These are phyloP conservation scores for Athalia rosae DNA, from an alignment of 2,888 invertebrate species.

Conservation along the genomic window DNA sequence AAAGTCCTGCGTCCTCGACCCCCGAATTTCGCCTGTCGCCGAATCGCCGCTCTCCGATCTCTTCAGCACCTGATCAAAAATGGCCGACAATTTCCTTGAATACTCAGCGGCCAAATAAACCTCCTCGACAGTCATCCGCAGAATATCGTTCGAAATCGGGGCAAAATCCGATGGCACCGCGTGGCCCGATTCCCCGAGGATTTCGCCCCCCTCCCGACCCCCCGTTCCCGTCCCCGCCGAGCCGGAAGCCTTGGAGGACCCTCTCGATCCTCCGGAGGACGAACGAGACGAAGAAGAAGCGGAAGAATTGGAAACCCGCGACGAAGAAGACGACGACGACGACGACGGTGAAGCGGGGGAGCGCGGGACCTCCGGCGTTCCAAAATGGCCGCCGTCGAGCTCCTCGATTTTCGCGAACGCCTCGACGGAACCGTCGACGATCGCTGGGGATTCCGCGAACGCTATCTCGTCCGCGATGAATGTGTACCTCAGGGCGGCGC, in stretches of 20 bases:
- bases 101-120: slow-evolving; percentile 39
- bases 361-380: neutral
- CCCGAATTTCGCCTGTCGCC: neutral
- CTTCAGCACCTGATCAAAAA: slow-evolving; percentile 34
- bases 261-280: neutral
- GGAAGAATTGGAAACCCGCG: neutral
- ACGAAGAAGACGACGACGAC: neutral
- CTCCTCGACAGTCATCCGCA: slow-evolving; percentile 42
- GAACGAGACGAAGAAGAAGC: slow-evolving; percentile 11
- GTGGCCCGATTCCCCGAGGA: neutral
- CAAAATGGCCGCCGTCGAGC: neutral
- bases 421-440: neutral
- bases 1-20: neutral
- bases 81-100: slow-evolving; percentile 41
- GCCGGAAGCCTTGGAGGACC: neutral
- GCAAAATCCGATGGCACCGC: neutral
- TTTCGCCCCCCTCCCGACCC: neutral
- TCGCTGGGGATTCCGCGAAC: slow-evolving; percentile 12
- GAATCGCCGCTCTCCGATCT: slow-evolving; percentile 13
- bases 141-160: neutral
- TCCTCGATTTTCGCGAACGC: neutral
- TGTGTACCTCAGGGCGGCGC: slow-evolving; percentile 1
- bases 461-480: slow-evolving; percentile 38
- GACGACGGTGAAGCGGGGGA: neutral
- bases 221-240: neutral